These are phyloP conservation scores for Pollachius pollachius DNA, from an alignment of 2,113 vertebrate genomes.

Conservation along the genomic window DNA sequence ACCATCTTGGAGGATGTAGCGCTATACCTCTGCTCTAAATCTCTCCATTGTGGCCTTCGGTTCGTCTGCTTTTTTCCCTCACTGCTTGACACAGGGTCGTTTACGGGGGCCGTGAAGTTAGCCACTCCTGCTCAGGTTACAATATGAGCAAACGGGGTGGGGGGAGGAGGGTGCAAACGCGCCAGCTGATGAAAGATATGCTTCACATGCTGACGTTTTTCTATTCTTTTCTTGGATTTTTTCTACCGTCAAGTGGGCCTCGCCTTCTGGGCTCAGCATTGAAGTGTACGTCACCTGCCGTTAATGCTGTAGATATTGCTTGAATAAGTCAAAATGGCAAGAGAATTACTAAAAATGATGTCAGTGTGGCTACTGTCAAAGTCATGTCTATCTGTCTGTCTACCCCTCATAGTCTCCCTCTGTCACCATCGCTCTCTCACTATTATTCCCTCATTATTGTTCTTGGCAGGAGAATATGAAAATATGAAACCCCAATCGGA, in stretches of 20 bases:
- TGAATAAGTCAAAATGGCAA: too few relatives aligned
- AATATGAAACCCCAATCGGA: too few relatives aligned
- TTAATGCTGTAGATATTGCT: too few relatives aligned
- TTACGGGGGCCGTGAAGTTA: conserved; percentile 56
- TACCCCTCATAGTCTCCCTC: too few relatives aligned
- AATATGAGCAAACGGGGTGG: conserved; percentile 23
- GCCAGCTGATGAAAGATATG: conserved; percentile 40
- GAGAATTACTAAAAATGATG: too few relatives aligned
- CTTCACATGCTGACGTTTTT: conserved; percentile 40
- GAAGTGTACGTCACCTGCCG: conserved; percentile 18
- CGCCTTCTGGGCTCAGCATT: conserved; percentile 30
- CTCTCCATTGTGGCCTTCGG: conserved; percentile 52
- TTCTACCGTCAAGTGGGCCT: conserved; percentile 32
- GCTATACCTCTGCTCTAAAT: conserved; percentile 36
- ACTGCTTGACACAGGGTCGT: conserved; percentile 31
- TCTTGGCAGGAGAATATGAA: too few relatives aligned
- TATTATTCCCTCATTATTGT: too few relatives aligned
- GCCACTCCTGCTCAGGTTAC: conserved; percentile 40
- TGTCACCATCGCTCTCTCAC: too few relatives aligned
- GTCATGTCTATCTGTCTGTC: background rate
- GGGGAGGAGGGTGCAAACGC: conserved; percentile 46
- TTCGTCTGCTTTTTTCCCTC: conserved; percentile 5
- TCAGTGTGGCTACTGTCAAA: too few relatives aligned
- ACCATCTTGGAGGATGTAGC: conserved; percentile 40
- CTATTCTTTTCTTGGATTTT: conserved; percentile 20